phyloP scores from a whole-genome alignment of 2,113 vertebrate species.

The Kryptolebias marmoratus region DNA sequence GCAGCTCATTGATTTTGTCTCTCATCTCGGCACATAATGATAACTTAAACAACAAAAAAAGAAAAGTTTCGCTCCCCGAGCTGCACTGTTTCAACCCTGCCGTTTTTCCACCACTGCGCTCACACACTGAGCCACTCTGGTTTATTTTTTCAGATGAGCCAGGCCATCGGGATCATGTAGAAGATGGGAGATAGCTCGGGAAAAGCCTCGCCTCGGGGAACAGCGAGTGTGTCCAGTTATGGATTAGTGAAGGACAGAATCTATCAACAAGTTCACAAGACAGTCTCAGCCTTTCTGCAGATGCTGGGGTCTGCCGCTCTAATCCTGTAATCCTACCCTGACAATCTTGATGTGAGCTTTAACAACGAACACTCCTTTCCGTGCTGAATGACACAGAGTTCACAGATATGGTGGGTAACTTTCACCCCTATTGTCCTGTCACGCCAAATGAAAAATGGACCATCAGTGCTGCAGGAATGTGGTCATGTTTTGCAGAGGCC shows the following conservation, averaged over 20 bases:
- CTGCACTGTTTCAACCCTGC: constrained; percentile 1
- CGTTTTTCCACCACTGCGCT: not conserved
- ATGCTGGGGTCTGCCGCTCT: constrained; percentile 31
- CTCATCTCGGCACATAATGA: constrained; percentile 53
- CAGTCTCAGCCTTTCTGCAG: constrained; percentile 37
- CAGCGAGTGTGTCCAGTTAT: constrained; percentile 47
- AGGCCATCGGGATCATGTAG: constrained; percentile 47
- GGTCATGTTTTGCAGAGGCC: constrained; percentile 60
- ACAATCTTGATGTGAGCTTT: constrained; percentile 47
- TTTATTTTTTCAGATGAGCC: constrained; percentile 29
- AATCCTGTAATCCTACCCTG: constrained; percentile 71
- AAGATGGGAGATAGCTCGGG: constrained; percentile 24
- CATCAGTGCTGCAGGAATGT: constrained; percentile 60
- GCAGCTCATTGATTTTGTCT: constrained; percentile 61
- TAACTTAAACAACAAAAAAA: constrained; percentile 45
- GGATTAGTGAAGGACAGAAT: constrained; percentile 69
- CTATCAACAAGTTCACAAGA: constrained; percentile 52
- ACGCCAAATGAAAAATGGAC: constrained; percentile 63
- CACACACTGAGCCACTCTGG: constrained; percentile 14
- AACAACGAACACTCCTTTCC: constrained; percentile 28
- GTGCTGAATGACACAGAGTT: constrained; percentile 48
- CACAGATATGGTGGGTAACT: constrained; percentile 70
- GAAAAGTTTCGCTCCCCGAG: constrained; percentile 27
- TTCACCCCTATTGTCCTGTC: constrained; percentile 74
- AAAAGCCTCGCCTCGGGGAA: constrained; percentile 57